Evolutionary conservation across 2,113 vertebrate species (phyloP).

Genomic region (Andinoacara biseriatus): DNA sequence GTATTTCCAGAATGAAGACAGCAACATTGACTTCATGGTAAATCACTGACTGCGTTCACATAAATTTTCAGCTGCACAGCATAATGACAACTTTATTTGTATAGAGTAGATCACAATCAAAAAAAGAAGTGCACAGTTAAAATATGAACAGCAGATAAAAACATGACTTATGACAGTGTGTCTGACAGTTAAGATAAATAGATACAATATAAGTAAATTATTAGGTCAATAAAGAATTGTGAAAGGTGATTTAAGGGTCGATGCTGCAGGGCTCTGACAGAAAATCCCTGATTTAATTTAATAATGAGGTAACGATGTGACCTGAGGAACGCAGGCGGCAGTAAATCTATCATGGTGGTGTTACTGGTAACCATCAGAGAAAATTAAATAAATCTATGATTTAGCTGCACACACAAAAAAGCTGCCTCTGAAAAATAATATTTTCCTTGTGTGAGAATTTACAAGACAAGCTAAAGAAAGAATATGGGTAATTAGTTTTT

Average conservation of each 20-base stretch:
- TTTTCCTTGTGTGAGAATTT: neutral
- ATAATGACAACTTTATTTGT: neutral
- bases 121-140: fast-evolving
- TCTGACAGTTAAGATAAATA: too few relatives aligned
- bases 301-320: too few relatives aligned
- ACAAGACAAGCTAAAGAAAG: neutral
- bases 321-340: too few relatives aligned
- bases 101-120: neutral
- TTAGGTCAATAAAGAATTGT: too few relatives aligned
- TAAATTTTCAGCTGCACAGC: fast-evolving
- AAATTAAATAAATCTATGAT: neutral
- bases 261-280: too few relatives aligned
- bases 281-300: too few relatives aligned
- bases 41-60: constrained; percentile 22
- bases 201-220: too few relatives aligned
- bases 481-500: neutral
- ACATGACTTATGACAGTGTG: neutral
- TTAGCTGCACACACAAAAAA: neutral
- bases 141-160: neutral
- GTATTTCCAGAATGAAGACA: constrained; percentile 90
- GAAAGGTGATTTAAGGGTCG: too few relatives aligned
- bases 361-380: fast-evolving
- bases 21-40: constrained; percentile 97
- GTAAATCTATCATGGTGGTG: neutral
- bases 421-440: neutral